Evolutionary conservation across 1,140 invertebrate species (phyloP).

Genomic region (Drosophila quadrilineata): DNA sequence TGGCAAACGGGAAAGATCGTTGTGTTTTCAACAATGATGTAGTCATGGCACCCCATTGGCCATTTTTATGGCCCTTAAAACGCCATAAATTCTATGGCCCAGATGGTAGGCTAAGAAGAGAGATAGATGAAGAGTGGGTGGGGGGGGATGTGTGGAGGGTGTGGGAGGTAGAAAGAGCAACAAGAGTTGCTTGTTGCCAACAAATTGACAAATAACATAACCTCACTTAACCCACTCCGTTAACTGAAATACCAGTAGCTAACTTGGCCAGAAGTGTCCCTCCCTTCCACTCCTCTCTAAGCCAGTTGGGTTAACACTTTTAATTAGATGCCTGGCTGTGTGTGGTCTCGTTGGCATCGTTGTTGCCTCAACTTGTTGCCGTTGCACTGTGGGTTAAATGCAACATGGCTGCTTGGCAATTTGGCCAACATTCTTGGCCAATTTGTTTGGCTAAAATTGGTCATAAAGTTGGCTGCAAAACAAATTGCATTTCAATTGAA

Average conservation of each 20-base stretch:
- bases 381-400: not conserved
- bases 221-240: slow-evolving; percentile 64
- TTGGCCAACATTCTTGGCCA: not conserved
- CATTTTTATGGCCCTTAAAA: slow-evolving; percentile 11
- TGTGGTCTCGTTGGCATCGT: slow-evolving; percentile 9
- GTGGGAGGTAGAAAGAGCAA: slow-evolving; percentile 12
- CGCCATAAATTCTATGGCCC: slow-evolving; percentile 3
- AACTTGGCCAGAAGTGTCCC: not conserved
- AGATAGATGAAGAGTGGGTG: too few species aligned
- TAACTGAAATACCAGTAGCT: slow-evolving; percentile 35
- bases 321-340: slow-evolving; percentile 60
- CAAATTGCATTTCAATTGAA: not conserved
- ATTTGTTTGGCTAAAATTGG: slow-evolving; percentile 1
- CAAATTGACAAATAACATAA: slow-evolving; percentile 80
- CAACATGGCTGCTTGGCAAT: too few species aligned
- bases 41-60: not conserved
- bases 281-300: not conserved
- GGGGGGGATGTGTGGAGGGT: too few species aligned
- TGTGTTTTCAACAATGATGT: slow-evolving; percentile 33
- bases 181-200: slow-evolving; percentile 50
- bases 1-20: slow-evolving; percentile 39
- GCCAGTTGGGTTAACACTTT: slow-evolving; percentile 29
- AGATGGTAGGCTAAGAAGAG: too few species aligned
- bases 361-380: too few species aligned
- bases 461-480: slow-evolving; percentile 5